Evolutionary conservation across 2,113 vertebrate species (phyloP).

Genomic region (Pagrus major): DNA sequence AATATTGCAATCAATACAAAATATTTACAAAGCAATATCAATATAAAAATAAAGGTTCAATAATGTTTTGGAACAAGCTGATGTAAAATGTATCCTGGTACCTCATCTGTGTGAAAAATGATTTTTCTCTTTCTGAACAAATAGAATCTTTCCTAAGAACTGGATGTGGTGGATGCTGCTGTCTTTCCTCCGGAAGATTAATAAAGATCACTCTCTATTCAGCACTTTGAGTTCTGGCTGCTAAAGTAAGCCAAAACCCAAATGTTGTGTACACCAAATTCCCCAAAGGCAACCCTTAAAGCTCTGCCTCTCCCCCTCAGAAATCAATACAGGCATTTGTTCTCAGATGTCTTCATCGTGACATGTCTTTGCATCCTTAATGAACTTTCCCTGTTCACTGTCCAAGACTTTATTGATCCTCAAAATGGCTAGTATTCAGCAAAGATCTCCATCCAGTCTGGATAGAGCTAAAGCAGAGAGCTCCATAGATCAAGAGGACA

Average conservation of each 20-base stretch:
- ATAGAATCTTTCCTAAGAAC: background rate
- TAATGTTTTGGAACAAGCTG: background rate
- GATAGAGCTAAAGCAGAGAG: constrained; percentile 14
- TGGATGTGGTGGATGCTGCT: background rate
- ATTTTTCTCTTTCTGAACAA: background rate
- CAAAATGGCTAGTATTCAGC: constrained; percentile 51
- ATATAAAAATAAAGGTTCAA: background rate
- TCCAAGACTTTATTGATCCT: constrained; percentile 63
- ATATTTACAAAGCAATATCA: no score
- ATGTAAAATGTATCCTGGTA: background rate
- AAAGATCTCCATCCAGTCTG: constrained; percentile 31
- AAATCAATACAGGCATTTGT: constrained; percentile 71
- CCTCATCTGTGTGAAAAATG: background rate
- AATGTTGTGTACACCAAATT: constrained; percentile 38
- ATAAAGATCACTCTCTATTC: constrained; percentile 27
- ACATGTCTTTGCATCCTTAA: constrained; percentile 70
- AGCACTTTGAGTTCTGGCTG: background rate
- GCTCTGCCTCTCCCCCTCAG: constrained; percentile 9
- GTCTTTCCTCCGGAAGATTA: background rate
- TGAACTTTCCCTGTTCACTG: constrained; percentile 58
- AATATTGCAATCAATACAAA: background rate
- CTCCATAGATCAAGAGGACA: constrained; percentile 53
- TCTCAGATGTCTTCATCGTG: constrained; percentile 67
- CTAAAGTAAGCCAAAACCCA: constrained; percentile 22
- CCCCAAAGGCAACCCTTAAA: constrained; percentile 13